phyloP scores from a whole-genome alignment of 2,797 vertebrate species.

The Knipowitschia caucasica region DNA sequence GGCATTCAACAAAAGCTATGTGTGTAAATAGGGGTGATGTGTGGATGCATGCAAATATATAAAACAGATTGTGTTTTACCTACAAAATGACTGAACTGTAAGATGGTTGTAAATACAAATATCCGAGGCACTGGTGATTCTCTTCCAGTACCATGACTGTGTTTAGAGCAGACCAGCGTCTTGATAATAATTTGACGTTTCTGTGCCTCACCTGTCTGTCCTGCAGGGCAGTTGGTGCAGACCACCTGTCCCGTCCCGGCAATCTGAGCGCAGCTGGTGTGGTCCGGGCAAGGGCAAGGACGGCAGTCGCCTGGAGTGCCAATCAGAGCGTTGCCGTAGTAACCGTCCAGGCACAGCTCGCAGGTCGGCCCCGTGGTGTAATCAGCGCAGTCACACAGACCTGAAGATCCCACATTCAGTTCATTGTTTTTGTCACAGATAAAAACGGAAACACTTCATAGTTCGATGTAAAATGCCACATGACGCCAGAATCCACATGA shows the following conservation, averaged over 20 bases:
- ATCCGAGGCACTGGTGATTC: too few species aligned
- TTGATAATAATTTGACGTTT: slow-evolving; percentile 10
- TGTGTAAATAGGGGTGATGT: too few species aligned
- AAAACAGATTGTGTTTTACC: too few species aligned
- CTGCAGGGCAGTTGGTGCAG: slow-evolving; percentile 85
- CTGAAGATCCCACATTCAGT: slow-evolving; percentile 66
- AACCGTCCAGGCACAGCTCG: slow-evolving; percentile 83
- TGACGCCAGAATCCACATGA: too few species aligned
- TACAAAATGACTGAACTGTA: too few species aligned
- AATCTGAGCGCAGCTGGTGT: slow-evolving; percentile 76
- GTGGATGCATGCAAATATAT: too few species aligned
- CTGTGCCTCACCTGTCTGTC: slow-evolving; percentile 82
- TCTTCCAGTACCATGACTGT: slow-evolving; percentile 13
- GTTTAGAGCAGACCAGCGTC: too few species aligned
- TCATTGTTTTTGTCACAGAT: too few species aligned
- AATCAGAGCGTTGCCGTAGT: slow-evolving; percentile 83
- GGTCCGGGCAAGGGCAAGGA: slow-evolving; percentile 85
- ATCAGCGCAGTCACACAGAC: slow-evolving; percentile 82
- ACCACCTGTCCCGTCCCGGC: slow-evolving; percentile 78
- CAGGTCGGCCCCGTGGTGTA: slow-evolving; percentile 85
- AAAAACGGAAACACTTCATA: too few species aligned
- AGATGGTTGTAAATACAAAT: too few species aligned
- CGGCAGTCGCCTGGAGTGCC: slow-evolving; percentile 79
- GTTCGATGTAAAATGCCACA: too few species aligned
- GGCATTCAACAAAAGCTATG: too few species aligned